A percentile compares a stretch with the other conserved stretches of the same genome.
These are phyloP conservation scores for Malurus leucopterus DNA, from an alignment of 2,797 vertebrate species.

Conservation along the genomic window DNA sequence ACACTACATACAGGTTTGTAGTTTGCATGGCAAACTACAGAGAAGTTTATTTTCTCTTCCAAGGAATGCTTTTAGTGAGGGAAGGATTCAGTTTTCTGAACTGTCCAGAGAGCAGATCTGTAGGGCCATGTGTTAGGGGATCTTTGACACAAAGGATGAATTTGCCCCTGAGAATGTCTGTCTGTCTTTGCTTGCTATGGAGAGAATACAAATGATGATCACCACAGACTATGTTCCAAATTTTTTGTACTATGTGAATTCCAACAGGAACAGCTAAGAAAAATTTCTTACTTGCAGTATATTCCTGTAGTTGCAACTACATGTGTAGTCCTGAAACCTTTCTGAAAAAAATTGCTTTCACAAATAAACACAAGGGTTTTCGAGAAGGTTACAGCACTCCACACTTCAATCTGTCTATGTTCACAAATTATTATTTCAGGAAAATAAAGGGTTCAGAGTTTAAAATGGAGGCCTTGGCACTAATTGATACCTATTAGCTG, in stretches of 20 bases:
- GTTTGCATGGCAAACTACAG: not conserved
- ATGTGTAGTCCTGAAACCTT: not conserved
- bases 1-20: not conserved
- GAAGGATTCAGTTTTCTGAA: not conserved
- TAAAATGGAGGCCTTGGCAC: not conserved
- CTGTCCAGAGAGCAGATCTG: not conserved
- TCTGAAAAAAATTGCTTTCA: not conserved
- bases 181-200: not conserved
- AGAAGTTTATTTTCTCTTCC: not conserved
- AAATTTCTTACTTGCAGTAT: not conserved
- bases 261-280: not conserved
- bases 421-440: not conserved
- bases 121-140: not conserved
- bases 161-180: not conserved
- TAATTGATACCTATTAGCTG: not conserved
- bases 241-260: not conserved
- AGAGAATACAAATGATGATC: not conserved
- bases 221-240: not conserved
- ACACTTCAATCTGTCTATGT: not conserved
- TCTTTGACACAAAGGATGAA: not conserved
- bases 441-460: not conserved
- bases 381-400: not conserved
- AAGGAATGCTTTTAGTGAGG: not conserved
- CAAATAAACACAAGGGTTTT: not conserved
- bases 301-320: not conserved